Evolutionary conservation across 2,888 invertebrate genomes (phyloP), one percentile per base, ranked within the genome.

Genomic region (Caenorhabditis virilis): DNA sequence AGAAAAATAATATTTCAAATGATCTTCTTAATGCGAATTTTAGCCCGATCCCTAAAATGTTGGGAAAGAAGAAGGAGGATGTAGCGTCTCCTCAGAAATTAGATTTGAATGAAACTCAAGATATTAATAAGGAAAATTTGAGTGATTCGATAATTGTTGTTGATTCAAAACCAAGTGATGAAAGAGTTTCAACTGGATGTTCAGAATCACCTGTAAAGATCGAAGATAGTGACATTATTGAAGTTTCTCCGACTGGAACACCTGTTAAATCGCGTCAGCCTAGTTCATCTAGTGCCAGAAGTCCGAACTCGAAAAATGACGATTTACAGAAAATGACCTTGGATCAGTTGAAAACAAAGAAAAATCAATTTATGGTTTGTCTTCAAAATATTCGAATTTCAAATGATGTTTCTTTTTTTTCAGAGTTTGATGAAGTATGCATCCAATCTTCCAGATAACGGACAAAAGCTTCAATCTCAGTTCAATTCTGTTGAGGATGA

Each of bases 31-130:
- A n/a, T 15, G 26, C 53, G 0, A 25, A 18, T 15, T 30, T 66
- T 2, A 58, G 58, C 1, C 66, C 66, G 26, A 66, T 66, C 11
- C 41, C n/a, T n/a, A n/a, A n/a, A n/a, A n/a, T n/a, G n/a, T n/a
- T n/a, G n/a, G n/a, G n/a, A n/a, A n/a, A n/a, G n/a, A n/a, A n/a
- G n/a, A n/a, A n/a, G n/a, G n/a, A n/a, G n/a, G n/a, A n/a, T n/a
- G n/a, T n/a, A n/a, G n/a, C n/a, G n/a, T n/a, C n/a, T n/a, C n/a
- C n/a, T n/a, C n/a, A n/a, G n/a, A n/a, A n/a, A n/a, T n/a, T n/a
- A n/a, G n/a, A n/a, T n/a, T n/a, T n/a, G n/a, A n/a, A n/a, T n/a
- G n/a, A n/a, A n/a, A n/a, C n/a, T n/a, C n/a, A n/a, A n/a, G n/a
- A n/a, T n/a, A n/a, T n/a, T n/a, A n/a, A n/a, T n/a, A n/a, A n/a